phyloP scores from a whole-genome alignment of 2,797 vertebrate species.

The Serranus cabrilla region DNA sequence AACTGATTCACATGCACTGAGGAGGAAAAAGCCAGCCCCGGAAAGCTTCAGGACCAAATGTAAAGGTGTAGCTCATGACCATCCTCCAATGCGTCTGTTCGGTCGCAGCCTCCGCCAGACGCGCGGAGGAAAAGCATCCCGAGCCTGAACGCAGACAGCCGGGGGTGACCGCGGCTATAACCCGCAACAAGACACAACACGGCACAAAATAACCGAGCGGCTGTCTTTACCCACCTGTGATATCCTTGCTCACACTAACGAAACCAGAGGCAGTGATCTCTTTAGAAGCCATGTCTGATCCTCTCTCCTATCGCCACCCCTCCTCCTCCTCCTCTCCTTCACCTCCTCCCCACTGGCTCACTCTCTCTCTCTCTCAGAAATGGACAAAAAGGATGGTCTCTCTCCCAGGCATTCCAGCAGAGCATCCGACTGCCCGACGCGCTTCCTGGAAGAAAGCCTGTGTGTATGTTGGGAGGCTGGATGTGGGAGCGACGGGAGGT shows the following conservation, averaged over 20 bases:
- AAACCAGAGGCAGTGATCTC: constrained; percentile 83
- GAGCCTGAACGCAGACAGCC: constrained; percentile 4
- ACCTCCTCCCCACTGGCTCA: constrained; percentile 38
- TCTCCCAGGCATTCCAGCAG: constrained; percentile 77
- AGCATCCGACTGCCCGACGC: constrained; percentile 66
- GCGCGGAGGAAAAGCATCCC: constrained; percentile 21
- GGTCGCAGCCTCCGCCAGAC: constrained; percentile 58
- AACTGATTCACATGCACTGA: constrained; percentile 34
- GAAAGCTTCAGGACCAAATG: constrained; percentile 47
- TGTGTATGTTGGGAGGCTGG: constrained; percentile 60
- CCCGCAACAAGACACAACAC: constrained; percentile 22
- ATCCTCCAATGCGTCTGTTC: constrained; percentile 69
- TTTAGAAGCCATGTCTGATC: constrained; percentile 87
- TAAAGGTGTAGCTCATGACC: constrained; percentile 65
- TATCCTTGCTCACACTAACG: constrained; percentile 84
- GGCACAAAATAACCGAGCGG: constrained; percentile 23
- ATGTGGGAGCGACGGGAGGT: constrained; percentile 46
- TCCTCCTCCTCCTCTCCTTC: constrained; percentile 45
- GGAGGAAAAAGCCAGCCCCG: constrained; percentile 25
- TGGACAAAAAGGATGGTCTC: constrained; percentile 64
- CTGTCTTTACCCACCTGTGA: constrained; percentile 84
- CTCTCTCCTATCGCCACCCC: constrained; percentile 61
- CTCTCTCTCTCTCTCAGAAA: constrained; percentile 58
- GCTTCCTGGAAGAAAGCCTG: constrained; percentile 73
- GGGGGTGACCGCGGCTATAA: constrained; percentile 11